Conservation (phyloP, 2,797 vertebrate genomes). For the Cyclopterus lumpus region DNA sequence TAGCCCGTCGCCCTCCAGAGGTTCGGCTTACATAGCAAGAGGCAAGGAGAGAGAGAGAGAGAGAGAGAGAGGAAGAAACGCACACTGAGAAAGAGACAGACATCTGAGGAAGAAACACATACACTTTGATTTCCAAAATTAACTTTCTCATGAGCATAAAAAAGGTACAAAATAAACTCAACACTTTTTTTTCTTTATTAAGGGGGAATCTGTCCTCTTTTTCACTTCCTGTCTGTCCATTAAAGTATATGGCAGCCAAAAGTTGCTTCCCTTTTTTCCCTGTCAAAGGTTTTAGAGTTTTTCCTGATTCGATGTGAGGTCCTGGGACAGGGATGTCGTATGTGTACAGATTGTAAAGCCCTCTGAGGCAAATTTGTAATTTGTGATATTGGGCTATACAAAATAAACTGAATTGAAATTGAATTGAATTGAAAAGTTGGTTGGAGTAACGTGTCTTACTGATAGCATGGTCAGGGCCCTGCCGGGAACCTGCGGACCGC, state of each 20-base stretch:
- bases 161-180: neutral
- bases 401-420: too few relatives aligned
- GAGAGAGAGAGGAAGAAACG: conserved; percentile 4
- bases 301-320: too few relatives aligned
- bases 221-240: neutral
- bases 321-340: too few relatives aligned
- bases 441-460: neutral
- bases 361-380: too few relatives aligned
- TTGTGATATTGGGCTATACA: too few relatives aligned
- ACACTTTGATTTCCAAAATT: conserved; percentile 10
- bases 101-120: neutral
- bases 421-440: too few relatives aligned
- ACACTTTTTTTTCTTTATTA: neutral
- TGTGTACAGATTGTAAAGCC: too few relatives aligned
- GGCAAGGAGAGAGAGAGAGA: conserved; percentile 29
- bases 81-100: conserved; percentile 4
- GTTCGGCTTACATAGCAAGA: conserved; percentile 59
- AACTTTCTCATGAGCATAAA: neutral
- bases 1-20: conserved; percentile 64
- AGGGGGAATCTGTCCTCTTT: neutral
- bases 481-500: neutral
- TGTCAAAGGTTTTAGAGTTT: too few relatives aligned
- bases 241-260: neutral
- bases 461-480: neutral
- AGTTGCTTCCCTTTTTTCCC: too few relatives aligned